A percentile compares a stretch with the other conserved stretches of the same genome.
Conservation (phyloP, 2,888 invertebrate genomes). For the Acrobasis suavella region DNA sequence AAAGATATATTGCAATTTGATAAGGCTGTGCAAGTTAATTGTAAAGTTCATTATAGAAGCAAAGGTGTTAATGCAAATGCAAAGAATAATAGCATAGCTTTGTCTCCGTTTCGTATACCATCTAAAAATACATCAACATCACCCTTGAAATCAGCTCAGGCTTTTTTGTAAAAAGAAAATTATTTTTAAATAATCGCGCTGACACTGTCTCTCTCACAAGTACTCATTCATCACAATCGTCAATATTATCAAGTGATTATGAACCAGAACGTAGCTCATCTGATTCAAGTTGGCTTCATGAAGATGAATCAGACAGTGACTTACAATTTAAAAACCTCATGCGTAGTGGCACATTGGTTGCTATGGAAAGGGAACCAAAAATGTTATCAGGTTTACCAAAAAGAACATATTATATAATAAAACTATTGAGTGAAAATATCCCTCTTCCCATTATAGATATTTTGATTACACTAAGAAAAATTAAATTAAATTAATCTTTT, state of each 20-base stretch:
- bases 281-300: background rate
- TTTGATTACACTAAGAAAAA: background rate
- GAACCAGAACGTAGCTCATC: background rate
- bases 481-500: constrained; percentile 5
- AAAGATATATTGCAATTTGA: no score
- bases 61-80: no score
- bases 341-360: background rate
- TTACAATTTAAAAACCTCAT: background rate
- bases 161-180: background rate
- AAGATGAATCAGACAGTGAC: no score
- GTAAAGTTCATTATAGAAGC: no score
- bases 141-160: background rate
- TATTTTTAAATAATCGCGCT: background rate
- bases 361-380: background rate
- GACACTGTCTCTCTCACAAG: background rate
- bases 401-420: background rate
- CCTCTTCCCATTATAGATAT: background rate
- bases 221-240: background rate
- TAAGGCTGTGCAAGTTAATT: no score
- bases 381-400: background rate
- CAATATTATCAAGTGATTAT: background rate
- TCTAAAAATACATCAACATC: background rate
- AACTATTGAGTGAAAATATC: background rate
- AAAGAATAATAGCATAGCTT: no score
- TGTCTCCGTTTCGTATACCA: background rate